A percentile compares a stretch with the other conserved stretches of the same genome.
Evolutionary conservation across 2,113 vertebrate genomes (phyloP).

Genomic region (Proteles cristata): DNA sequence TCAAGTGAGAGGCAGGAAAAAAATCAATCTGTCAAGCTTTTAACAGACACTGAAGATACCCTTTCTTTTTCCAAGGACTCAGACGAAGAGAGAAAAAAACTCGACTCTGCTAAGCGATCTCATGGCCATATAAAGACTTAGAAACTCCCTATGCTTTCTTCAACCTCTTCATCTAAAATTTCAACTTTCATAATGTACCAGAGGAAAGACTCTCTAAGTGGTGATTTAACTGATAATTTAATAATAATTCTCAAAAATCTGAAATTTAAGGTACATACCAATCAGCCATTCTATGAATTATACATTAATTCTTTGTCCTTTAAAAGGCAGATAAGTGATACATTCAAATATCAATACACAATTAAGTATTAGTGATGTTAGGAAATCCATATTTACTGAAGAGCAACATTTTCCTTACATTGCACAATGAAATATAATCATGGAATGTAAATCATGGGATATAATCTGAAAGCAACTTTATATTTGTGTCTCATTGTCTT

Average conservation of each 20-base stretch:
- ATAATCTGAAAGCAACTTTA: slow-evolving; percentile 31
- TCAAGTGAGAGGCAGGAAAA: neutral
- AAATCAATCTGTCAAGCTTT: slow-evolving; percentile 38
- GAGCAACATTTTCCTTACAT: slow-evolving; percentile 31
- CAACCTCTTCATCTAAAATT: neutral
- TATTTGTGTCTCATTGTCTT: neutral
- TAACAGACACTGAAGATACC: neutral
- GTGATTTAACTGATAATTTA: neutral
- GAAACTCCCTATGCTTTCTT: neutral
- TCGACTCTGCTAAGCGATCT: neutral
- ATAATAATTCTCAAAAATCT: slow-evolving; percentile 17
- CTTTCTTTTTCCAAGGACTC: slow-evolving; percentile 39
- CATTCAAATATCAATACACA: neutral
- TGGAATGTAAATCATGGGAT: neutral
- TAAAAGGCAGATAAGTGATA: slow-evolving; percentile 44
- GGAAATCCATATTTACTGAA: slow-evolving; percentile 42
- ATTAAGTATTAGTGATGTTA: slow-evolving; percentile 34
- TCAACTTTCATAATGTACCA: neutral
- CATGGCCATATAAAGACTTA: neutral
- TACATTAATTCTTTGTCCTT: neutral
- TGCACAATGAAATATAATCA: slow-evolving; percentile 6
- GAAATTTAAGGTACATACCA: neutral
- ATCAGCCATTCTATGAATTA: slow-evolving; percentile 48
- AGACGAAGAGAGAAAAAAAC: neutral
- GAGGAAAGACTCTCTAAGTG: neutral